Evolutionary conservation across 2,113 vertebrate genomes (phyloP).

Genomic region (Solea solea): DNA sequence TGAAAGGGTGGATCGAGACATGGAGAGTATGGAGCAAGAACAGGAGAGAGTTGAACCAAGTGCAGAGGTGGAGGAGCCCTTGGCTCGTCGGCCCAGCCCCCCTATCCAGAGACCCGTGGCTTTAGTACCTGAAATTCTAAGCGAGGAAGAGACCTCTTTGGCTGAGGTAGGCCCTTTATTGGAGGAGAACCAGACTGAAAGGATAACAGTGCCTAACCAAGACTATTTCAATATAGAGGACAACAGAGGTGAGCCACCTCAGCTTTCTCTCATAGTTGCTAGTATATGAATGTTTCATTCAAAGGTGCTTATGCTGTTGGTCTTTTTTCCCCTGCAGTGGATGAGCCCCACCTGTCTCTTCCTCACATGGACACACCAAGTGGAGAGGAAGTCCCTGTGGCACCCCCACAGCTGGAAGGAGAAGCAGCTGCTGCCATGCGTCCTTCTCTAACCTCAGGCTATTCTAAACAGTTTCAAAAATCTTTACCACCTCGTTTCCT

Average conservation of each 20-base stretch:
- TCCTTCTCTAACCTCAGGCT: slow-evolving; percentile 91
- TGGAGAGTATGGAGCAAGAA: slow-evolving; percentile 48
- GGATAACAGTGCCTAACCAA: slow-evolving; percentile 78
- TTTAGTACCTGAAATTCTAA: slow-evolving; percentile 52
- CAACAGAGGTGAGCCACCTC: slow-evolving; percentile 68
- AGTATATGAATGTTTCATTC: not conserved
- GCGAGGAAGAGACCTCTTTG: slow-evolving; percentile 69
- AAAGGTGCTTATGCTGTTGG: not conserved
- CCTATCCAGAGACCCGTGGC: slow-evolving; percentile 65
- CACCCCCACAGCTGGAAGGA: slow-evolving; percentile 84
- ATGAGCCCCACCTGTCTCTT: slow-evolving; percentile 74
- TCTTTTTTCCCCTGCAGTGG: slow-evolving; percentile 56
- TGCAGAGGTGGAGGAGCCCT: slow-evolving; percentile 67
- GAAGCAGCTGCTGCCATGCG: slow-evolving; percentile 89
- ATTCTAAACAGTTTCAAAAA: slow-evolving; percentile 99
- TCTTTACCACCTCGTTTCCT: slow-evolving; percentile 97
- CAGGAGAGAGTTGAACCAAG: slow-evolving; percentile 47
- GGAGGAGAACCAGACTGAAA: slow-evolving; percentile 81
- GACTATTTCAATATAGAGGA: slow-evolving; percentile 79
- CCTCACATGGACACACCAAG: slow-evolving; percentile 72
- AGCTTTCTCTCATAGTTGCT: not conserved
- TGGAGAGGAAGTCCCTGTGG: slow-evolving; percentile 70
- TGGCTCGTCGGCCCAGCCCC: slow-evolving; percentile 69
- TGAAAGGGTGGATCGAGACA: slow-evolving; percentile 57
- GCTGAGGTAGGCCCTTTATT: slow-evolving; percentile 60